These are phyloP conservation scores for Typhlomys cinereus DNA, from an alignment of 2,113 vertebrate genomes.

Conservation along the genomic window DNA sequence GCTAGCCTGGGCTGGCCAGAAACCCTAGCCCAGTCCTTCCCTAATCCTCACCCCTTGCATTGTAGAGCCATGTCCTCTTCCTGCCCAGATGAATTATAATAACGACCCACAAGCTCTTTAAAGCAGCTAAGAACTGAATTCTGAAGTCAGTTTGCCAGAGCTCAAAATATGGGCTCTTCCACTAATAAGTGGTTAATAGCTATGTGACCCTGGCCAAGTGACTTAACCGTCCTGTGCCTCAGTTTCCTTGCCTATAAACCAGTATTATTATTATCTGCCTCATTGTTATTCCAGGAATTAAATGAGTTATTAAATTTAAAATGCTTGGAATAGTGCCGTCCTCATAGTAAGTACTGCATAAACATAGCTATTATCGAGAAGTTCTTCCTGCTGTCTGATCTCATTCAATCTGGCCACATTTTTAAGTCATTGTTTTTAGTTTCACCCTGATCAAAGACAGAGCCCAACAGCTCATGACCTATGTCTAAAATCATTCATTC, in stretches of 20 bases:
- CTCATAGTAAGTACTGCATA: not conserved
- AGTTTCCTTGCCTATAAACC: constrained; percentile 56
- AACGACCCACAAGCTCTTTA: not conserved
- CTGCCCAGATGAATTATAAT: not conserved
- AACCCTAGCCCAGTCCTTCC: not conserved
- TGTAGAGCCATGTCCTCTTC: not conserved
- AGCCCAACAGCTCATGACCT: not conserved
- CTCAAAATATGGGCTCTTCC: constrained; percentile 37
- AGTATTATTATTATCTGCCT: not conserved
- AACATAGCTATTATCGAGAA: not conserved
- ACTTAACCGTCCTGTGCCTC: constrained; percentile 42
- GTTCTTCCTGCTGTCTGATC: constrained; percentile 38
- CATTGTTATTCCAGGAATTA: not conserved
- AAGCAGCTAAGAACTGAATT: constrained; percentile 23
- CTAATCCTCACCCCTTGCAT: not conserved
- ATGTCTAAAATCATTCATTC: constrained; percentile 21
- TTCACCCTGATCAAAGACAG: not conserved
- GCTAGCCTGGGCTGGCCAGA: not conserved
- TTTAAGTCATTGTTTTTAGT: constrained; percentile 2
- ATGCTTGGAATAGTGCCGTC: not conserved
- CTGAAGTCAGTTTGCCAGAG: not conserved
- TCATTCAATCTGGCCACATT: not conserved
- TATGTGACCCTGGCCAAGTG: constrained; percentile 5
- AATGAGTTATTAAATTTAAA: constrained; percentile 11
- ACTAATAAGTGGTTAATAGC: constrained; percentile 28